A percentile compares a stretch with the other conserved stretches of the same genome.
phyloP scores from a whole-genome alignment of 2,888 invertebrate genomes.

The Orthosia incerta region DNA sequence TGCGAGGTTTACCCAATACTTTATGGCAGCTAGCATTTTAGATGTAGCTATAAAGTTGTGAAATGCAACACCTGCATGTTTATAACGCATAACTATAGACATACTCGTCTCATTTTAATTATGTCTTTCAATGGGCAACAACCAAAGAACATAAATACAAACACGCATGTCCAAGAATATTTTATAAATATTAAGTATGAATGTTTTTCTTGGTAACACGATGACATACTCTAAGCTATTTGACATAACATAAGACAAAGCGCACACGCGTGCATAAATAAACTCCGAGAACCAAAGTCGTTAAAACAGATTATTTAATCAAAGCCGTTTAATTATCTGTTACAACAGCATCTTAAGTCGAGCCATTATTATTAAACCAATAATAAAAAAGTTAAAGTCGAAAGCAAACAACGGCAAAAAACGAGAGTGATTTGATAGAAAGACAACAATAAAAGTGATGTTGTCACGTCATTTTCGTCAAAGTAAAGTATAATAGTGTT shows the following conservation, averaged over 20 bases:
- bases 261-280: slow-evolving; percentile 12
- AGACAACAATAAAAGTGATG: slow-evolving; percentile 54
- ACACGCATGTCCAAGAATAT: slow-evolving; percentile 32
- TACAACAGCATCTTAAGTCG: slow-evolving; percentile 2
- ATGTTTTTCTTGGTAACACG: slow-evolving; percentile 19
- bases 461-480: slow-evolving; percentile 45
- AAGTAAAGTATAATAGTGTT: slow-evolving; percentile 65
- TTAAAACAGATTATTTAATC: slow-evolving; percentile 21
- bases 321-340: slow-evolving; percentile 8
- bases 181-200: slow-evolving; percentile 13
- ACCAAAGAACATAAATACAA: neutral
- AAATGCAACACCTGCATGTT: neutral
- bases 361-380: slow-evolving; percentile 8
- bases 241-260: slow-evolving; percentile 10
- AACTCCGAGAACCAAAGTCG: neutral
- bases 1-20: neutral
- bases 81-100: neutral
- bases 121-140: neutral
- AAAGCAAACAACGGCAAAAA: slow-evolving; percentile 33
- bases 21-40: neutral
- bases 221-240: neutral
- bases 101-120: neutral
- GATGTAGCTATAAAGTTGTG: neutral
- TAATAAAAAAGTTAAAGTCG: slow-evolving; percentile 37
- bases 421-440: slow-evolving; percentile 45